Evolutionary conservation across 2,888 invertebrate species (phyloP), one percentile per base, ranked within the genome.

Genomic region (Megamerina dolium): DNA sequence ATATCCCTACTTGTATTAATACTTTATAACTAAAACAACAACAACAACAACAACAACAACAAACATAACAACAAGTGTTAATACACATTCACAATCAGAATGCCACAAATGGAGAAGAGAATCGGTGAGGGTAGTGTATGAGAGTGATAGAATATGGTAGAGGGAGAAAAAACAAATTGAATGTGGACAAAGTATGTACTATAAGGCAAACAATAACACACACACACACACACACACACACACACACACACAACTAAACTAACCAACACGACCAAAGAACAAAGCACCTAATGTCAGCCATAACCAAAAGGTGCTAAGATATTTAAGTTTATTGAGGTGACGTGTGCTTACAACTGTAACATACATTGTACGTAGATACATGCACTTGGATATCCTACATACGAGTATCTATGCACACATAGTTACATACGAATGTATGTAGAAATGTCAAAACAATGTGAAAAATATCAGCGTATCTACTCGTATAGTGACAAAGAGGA

Each of bases 121-220:
- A 34, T 12, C 43, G 38, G 34, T 43, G 36, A 45, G n/a, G n/a
- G n/a, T n/a, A n/a, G n/a, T n/a, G n/a, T n/a, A n/a, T n/a, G n/a
- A n/a, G n/a, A n/a, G n/a, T n/a, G n/a, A n/a, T n/a, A 14, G 30
- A 21, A 29, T 13, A 29, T 29, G 20, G n/a, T 31, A 18, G 17
- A 41, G 40, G n/a, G 29, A 37, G 37, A 37, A 41, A 44, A 43
- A 39, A 38, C 9, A 9, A 48, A 40, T 39, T 46, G 42, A 46
- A 40, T 14, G 39, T n/a, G 31, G 20, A 21, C 12, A 21, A 29
- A 30, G 20, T 23, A 23, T 23, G 23, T 8, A 23, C 23, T 6
- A 23, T 8, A 23, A 23, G 10, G 10, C 8, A 23, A 23, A 23
- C 6, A 23, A 6, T 23, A 23, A 6, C 6, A 23, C 23, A 10